Conservation (phyloP, 2,113 vertebrate genomes). For the Thymallus thymallus region DNA sequence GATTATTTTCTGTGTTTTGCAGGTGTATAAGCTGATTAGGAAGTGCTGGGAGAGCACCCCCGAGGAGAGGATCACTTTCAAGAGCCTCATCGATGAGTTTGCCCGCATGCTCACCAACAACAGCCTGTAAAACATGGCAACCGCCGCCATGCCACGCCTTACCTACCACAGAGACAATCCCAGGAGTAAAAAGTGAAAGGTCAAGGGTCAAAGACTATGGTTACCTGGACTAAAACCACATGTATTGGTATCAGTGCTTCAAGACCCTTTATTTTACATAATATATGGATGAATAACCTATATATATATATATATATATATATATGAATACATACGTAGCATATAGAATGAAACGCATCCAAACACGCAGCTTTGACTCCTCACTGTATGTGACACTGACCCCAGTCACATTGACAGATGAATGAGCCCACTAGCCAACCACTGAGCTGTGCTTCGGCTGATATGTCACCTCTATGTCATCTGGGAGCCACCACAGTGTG, state of each 20-base stretch:
- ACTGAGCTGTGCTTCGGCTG: no score
- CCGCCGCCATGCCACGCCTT: constrained; percentile 6
- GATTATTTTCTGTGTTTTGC: not conserved
- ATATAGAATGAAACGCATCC: not conserved
- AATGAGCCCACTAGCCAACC: no score
- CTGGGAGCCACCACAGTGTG: not conserved
- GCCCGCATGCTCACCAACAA: constrained; percentile 76
- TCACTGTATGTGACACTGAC: not conserved
- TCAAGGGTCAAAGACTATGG: not conserved
- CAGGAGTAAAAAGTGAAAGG: not conserved
- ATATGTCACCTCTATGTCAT: not conserved
- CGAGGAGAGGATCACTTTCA: constrained; percentile 82
- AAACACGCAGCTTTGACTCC: not conserved
- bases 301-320: no score
- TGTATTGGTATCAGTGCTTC: not conserved
- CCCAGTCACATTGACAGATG: not conserved
- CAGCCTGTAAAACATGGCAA: constrained; percentile 36
- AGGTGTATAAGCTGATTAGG: constrained; percentile 92
- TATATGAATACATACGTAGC: not conserved
- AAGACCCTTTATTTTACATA: not conserved
- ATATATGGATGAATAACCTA: not conserved
- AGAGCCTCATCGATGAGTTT: constrained; percentile 84
- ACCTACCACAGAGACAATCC: constrained; percentile 16
- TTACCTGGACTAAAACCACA: not conserved
- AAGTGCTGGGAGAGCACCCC: constrained; percentile 90